Evolutionary conservation across 2,888 invertebrate species (phyloP).

Genomic region (Lymantria monacha): DNA sequence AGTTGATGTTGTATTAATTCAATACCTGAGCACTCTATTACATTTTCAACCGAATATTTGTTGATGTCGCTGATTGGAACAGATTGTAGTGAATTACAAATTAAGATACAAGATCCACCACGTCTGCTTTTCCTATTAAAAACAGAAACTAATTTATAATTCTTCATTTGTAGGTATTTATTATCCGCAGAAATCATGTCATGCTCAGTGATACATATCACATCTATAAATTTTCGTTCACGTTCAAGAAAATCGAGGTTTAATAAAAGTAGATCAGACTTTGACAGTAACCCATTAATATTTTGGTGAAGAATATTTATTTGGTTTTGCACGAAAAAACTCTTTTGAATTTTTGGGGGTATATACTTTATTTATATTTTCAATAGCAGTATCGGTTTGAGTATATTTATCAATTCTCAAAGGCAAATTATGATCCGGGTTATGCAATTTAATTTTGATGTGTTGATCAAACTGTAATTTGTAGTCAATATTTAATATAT

Average conservation of each 20-base stretch:
- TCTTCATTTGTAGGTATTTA: background rate
- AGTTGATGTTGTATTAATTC: slow-evolving; percentile 5
- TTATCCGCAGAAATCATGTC: background rate
- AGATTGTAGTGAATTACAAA: background rate
- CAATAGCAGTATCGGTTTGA: background rate
- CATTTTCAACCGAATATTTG: slow-evolving; percentile 4
- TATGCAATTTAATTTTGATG: background rate
- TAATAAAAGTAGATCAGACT: slow-evolving; percentile 1
- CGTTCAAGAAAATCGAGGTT: background rate
- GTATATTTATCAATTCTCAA: background rate
- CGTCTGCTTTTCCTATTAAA: background rate
- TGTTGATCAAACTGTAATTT: background rate
- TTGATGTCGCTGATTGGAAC: background rate
- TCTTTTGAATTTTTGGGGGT: background rate
- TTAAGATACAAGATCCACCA: background rate
- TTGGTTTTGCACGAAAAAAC: background rate
- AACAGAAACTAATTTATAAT: background rate
- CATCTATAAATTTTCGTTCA: background rate
- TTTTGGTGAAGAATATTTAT: slow-evolving; percentile 7
- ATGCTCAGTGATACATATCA: slow-evolving; percentile 1
- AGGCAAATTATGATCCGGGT: background rate
- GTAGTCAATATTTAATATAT: background rate
- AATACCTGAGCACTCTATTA: slow-evolving; percentile 9
- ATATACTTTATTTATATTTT: background rate
- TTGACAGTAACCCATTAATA: slow-evolving; percentile 6